Percentiles rank a stretch among this genome's conserved stretches.
Conservation (phyloP, 2,888 invertebrate species). For the Drosophila borborema region DNA sequence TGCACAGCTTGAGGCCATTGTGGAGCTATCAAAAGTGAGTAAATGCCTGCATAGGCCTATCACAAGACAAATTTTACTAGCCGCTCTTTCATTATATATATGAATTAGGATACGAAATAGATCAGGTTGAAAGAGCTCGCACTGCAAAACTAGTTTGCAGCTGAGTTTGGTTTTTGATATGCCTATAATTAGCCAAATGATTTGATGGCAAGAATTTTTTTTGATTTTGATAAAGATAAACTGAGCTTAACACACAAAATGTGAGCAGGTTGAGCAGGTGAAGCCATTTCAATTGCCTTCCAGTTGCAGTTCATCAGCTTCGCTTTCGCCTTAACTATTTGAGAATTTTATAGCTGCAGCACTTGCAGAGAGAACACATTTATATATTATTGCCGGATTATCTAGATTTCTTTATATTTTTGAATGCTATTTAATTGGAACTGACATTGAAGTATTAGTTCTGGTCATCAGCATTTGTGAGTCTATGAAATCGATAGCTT, state of each 20-base stretch:
- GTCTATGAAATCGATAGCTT: no score
- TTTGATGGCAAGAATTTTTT: background rate
- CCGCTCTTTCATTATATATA: background rate
- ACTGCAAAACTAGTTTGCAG: background rate
- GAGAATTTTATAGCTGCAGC: background rate
- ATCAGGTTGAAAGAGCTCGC: background rate
- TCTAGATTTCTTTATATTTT: background rate
- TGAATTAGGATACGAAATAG: background rate
- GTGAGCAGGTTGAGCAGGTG: background rate
- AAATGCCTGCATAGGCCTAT: background rate
- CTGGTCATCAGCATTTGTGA: no score
- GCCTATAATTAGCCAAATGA: no score
- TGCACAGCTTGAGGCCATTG: conserved; percentile 7
- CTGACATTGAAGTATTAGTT: no score
- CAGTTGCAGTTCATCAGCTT: background rate
- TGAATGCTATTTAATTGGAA: background rate
- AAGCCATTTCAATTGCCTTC: background rate
- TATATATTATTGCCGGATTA: background rate
- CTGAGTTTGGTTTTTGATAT: background rate
- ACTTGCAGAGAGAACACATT: background rate
- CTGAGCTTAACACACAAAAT: background rate
- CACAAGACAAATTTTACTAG: background rate
- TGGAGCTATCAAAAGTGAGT: conserved; percentile 2
- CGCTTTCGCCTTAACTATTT: background rate
- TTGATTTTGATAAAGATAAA: background rate